Evolutionary conservation across 2,797 vertebrate species (phyloP).

Genomic region (Apogon talboti): DNA sequence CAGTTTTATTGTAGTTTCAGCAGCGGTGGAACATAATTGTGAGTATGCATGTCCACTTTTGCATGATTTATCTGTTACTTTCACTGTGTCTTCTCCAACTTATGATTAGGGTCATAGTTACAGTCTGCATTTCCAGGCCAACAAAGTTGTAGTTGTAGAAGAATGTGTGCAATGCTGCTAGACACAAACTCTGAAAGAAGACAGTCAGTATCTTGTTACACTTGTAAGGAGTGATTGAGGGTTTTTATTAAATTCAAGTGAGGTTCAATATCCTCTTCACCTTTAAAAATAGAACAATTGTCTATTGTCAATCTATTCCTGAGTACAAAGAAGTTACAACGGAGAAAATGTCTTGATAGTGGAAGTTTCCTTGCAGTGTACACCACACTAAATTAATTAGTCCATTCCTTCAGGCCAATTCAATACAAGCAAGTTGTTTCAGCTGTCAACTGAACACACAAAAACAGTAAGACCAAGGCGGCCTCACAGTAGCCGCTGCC

Average conservation of each 20-base stretch:
- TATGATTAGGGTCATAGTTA: background rate
- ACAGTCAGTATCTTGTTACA: background rate
- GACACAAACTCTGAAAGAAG: background rate
- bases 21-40: background rate
- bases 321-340: slow-evolving; percentile 32
- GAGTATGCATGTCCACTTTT: background rate
- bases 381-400: slow-evolving; percentile 52
- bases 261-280: slow-evolving; percentile 18
- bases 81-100: background rate
- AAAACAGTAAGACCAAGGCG: slow-evolving; percentile 49
- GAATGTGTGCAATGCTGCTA: background rate
- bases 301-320: background rate
- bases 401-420: slow-evolving; percentile 48
- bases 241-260: slow-evolving; percentile 5
- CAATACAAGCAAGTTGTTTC: slow-evolving; percentile 65
- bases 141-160: background rate
- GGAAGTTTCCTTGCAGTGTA: slow-evolving; percentile 29
- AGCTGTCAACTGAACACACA: slow-evolving; percentile 67
- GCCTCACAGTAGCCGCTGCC: slow-evolving; percentile 65
- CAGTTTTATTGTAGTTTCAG: slow-evolving; percentile 7
- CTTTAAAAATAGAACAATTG: slow-evolving; percentile 16
- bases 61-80: background rate
- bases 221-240: background rate
- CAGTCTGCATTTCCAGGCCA: background rate
- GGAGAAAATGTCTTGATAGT: slow-evolving; percentile 35